These are phyloP conservation scores for Drosophila buzzatii DNA, from an alignment of 2,888 invertebrate genomes.

Conservation along the genomic window DNA sequence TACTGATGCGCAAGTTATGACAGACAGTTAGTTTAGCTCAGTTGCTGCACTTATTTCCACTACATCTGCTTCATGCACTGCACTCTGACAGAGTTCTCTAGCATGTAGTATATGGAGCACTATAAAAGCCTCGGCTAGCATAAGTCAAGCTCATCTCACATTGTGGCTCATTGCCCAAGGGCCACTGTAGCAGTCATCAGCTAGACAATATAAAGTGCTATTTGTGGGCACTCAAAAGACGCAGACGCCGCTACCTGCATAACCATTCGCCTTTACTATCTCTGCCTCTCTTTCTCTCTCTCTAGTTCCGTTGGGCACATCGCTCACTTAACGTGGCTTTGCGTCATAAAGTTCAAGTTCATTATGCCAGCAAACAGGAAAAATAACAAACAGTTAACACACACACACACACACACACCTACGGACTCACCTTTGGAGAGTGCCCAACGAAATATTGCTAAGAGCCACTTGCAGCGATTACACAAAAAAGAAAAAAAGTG, in stretches of 20 bases:
- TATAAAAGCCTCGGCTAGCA: slow-evolving; percentile 36
- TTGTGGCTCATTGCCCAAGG: slow-evolving; percentile 29
- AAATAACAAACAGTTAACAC: slow-evolving; percentile 51
- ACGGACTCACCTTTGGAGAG: slow-evolving; percentile 34
- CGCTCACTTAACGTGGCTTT: slow-evolving; percentile 75
- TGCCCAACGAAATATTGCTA: slow-evolving; percentile 41
- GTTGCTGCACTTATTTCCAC: slow-evolving; percentile 19
- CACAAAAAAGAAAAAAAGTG: slow-evolving; percentile 65
- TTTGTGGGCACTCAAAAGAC: slow-evolving; percentile 33
- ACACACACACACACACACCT: slow-evolving; percentile 23
- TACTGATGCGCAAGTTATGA: slow-evolving; percentile 17
- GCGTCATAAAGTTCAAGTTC: slow-evolving; percentile 80
- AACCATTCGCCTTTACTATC: neutral
- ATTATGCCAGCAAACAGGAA: slow-evolving; percentile 68
- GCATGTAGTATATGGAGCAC: slow-evolving; percentile 11
- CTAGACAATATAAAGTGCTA: slow-evolving; percentile 48
- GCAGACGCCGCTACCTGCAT: neutral
- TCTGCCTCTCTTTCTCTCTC: neutral
- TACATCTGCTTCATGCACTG: slow-evolving; percentile 42
- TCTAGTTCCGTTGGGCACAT: slow-evolving; percentile 37
- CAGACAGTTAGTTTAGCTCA: slow-evolving; percentile 10
- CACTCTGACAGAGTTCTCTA: slow-evolving; percentile 30
- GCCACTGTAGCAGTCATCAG: slow-evolving; percentile 24
- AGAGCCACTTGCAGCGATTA: slow-evolving; percentile 75
- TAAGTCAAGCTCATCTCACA: slow-evolving; percentile 23